Evolutionary conservation across 2,113 vertebrate genomes (phyloP).

Genomic region (Upupa epops): DNA sequence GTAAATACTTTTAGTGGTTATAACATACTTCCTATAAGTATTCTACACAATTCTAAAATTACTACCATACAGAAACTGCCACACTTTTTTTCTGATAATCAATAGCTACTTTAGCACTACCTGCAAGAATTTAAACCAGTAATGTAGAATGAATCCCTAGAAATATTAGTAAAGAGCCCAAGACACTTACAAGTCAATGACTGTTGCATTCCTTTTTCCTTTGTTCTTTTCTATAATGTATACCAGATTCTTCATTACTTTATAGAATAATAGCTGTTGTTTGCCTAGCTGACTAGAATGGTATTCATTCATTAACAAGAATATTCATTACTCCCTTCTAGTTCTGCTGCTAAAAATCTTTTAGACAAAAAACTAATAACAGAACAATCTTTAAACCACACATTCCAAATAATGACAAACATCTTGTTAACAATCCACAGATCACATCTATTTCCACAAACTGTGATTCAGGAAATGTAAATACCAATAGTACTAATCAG

Average conservation of each 20-base stretch:
- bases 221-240: slow-evolving; percentile 24
- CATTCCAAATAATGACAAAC: slow-evolving; percentile 18
- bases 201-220: background rate
- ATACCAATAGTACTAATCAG: background rate
- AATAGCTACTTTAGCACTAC: background rate
- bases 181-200: background rate
- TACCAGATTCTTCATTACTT: slow-evolving; percentile 30
- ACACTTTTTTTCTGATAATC: background rate
- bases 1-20: background rate
- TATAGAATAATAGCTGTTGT: slow-evolving; percentile 11
- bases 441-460: background rate
- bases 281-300: slow-evolving; percentile 4
- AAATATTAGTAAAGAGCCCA: slow-evolving; percentile 3
- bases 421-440: background rate
- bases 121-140: background rate
- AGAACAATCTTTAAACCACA: background rate
- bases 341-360: slow-evolving; percentile 24
- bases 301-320: background rate
- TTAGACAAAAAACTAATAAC: slow-evolving; percentile 11
- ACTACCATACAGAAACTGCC: background rate
- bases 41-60: background rate
- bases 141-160: background rate
- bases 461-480: background rate
- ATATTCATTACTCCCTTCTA: slow-evolving; percentile 4
- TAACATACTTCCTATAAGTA: background rate